Evolutionary conservation across 2,113 vertebrate genomes (phyloP), one percentile per base, ranked within the genome.

Genomic region (Salvelinus alpinus): DNA sequence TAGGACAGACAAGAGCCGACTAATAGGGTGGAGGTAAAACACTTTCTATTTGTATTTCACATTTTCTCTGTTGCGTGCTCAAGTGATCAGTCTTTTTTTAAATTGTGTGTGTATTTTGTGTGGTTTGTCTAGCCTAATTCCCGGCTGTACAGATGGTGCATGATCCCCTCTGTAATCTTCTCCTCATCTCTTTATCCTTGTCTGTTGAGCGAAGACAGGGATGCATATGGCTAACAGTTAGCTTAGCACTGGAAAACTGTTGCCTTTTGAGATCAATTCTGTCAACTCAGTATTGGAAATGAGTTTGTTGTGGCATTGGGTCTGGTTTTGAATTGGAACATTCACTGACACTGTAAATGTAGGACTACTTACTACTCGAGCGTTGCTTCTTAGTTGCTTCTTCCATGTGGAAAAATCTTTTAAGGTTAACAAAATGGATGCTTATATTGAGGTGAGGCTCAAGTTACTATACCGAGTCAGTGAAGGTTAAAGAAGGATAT

Each of bases 11-110:
- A 83, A 85, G 79, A 72, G 87, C 89, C 91, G 85, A 84, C 81
- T 90, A 83, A 85, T 81, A 87, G 88, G 91, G 91, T 84, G 88
- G 87, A 93, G 92, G 93, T 94, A 91, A 85, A 75, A 59, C 0
- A 0, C 51, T 27, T 5, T 57, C 47, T 72, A 9, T 57, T 44
- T 48, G 20, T 44, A 24, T 64, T 74, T 47, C 24, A 44, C 25
- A 59, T 54, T 16, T 14, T 51, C 12, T 51, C 12, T 51, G 48
- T 51, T 12, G 25, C 22, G 64, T 68, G 51, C 31, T 22, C 4
- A 60, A n/a, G n/a, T 20, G 11, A 7, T n/a, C 78, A 57, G 59
- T 20, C 4, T 79, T 20, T 77, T 8, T 65, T 16, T 70, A 3
- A 38, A 38, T 9, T 18, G 54, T 65, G 12, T 51, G 11, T 64